phyloP scores from a whole-genome alignment of 2,797 vertebrate species.

The Brachyrhaphis roseni region DNA sequence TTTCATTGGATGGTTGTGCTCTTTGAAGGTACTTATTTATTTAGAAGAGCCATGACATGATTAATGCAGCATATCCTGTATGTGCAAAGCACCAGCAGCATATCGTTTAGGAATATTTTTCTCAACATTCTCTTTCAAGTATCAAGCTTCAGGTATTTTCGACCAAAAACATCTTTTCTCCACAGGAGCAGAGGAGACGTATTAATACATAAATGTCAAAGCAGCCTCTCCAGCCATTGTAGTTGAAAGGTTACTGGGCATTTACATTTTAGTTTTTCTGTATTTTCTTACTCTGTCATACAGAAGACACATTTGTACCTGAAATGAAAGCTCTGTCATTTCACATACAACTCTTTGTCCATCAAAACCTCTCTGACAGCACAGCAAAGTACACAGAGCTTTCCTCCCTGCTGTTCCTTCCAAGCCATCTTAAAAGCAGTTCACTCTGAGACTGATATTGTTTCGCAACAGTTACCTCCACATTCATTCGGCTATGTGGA shows the following conservation, averaged over 20 bases:
- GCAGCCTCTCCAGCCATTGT: slow-evolving; percentile 23
- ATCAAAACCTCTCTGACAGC: slow-evolving; percentile 36
- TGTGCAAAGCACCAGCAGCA: neutral
- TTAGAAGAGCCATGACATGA: neutral
- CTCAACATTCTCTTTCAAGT: slow-evolving; percentile 12
- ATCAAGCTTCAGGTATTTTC: slow-evolving; percentile 2
- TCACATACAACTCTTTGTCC: slow-evolving; percentile 44
- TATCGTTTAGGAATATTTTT: neutral
- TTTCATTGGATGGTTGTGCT: neutral
- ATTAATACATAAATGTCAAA: slow-evolving; percentile 39
- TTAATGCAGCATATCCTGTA: slow-evolving; percentile 10
- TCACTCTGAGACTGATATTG: neutral
- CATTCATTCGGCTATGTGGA: neutral
- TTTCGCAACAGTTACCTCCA: slow-evolving; percentile 6
- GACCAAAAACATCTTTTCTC: slow-evolving; percentile 11
- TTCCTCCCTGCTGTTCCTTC: slow-evolving; percentile 10
- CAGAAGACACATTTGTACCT: slow-evolving; percentile 26
- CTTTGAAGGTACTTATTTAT: neutral
- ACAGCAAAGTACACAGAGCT: slow-evolving; percentile 24
- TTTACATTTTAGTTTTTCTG: slow-evolving; percentile 52
- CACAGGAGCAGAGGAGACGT: slow-evolving; percentile 13
- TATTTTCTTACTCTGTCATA: slow-evolving; percentile 45
- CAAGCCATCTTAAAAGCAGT: slow-evolving; percentile 12
- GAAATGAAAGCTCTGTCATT: slow-evolving; percentile 56
- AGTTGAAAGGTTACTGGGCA: slow-evolving; percentile 40